A percentile compares a stretch with the other conserved stretches of the same genome.
phyloP scores from a whole-genome alignment of 2,113 vertebrate species.

The Oryzias woworae region DNA sequence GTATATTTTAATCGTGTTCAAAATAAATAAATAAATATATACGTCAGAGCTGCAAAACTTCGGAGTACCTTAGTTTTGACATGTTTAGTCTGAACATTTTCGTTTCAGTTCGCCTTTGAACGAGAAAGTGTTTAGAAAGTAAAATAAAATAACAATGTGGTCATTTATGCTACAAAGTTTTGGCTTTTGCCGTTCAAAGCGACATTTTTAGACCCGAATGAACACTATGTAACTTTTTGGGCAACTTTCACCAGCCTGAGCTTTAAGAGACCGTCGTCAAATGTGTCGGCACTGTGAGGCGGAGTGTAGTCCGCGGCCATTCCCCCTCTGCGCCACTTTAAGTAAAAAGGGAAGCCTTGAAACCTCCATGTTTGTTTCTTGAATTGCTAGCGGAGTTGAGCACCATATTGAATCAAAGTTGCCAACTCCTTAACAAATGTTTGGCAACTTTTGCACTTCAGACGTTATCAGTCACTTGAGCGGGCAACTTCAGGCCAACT shows the following conservation, averaged over 20 bases:
- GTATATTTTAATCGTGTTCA: too few relatives aligned
- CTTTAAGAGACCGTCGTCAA: constrained; percentile 57
- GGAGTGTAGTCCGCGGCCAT: background rate
- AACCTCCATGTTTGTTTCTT: constrained; percentile 85
- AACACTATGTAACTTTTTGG: constrained; percentile 12
- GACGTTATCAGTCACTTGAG: constrained; percentile 6
- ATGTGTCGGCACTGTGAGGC: background rate
- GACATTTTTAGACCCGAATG: background rate
- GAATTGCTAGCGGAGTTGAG: constrained; percentile 76
- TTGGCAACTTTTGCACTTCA: constrained; percentile 14
- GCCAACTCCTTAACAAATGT: constrained; percentile 53
- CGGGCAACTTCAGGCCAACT: background rate
- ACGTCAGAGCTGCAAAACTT: background rate
- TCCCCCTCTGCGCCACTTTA: constrained; percentile 71
- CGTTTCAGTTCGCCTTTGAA: too few relatives aligned
- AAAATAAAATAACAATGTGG: too few relatives aligned
- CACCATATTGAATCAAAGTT: constrained; percentile 84
- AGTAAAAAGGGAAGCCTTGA: constrained; percentile 79
- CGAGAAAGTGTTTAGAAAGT: too few relatives aligned
- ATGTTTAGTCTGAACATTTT: too few relatives aligned
- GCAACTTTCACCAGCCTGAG: constrained; percentile 26
- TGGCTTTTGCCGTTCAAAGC: background rate
- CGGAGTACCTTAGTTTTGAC: background rate
- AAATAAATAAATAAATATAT: too few relatives aligned
- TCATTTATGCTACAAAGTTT: background rate